These are phyloP conservation scores for Esox niger DNA, from an alignment of 2,113 vertebrate species.

Conservation along the genomic window DNA sequence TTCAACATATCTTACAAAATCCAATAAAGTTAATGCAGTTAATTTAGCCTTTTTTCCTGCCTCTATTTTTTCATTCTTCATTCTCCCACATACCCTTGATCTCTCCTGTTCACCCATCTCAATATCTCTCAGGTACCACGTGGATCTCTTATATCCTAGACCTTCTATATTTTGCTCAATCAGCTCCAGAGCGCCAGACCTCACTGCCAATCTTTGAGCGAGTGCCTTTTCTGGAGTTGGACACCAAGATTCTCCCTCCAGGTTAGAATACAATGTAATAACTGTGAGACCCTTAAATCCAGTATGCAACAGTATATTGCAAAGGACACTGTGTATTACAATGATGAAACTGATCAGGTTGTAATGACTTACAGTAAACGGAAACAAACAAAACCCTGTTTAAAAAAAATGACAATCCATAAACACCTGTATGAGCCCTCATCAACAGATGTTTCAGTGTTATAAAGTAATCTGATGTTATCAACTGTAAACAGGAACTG, in stretches of 20 bases:
- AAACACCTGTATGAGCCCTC: not conserved
- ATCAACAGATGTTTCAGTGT: not conserved
- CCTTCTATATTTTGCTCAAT: slow-evolving; percentile 64
- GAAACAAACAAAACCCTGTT: no score
- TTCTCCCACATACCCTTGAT: no score
- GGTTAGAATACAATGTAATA: slow-evolving; percentile 23
- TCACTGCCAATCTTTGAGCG: slow-evolving; percentile 56
- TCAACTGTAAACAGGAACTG: slow-evolving; percentile 43
- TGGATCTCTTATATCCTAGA: slow-evolving; percentile 78
- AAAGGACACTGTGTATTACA: not conserved
- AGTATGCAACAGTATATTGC: not conserved
- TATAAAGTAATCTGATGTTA: not conserved
- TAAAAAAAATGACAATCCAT: no score
- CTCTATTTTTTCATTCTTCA: not conserved
- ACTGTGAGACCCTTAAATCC: not conserved
- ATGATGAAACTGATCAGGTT: not conserved
- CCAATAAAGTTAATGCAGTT: no score
- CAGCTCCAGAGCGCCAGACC: slow-evolving; percentile 48
- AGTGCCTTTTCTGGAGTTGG: slow-evolving; percentile 75
- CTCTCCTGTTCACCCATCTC: not conserved
- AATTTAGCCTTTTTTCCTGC: not conserved
- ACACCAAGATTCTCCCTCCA: not conserved
- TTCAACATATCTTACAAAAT: no score
- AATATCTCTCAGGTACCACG: slow-evolving; percentile 68
- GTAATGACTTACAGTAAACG: not conserved